Base-by-base conservation (phyloP, 2,797 vertebrate genomes). In the Choloepus didactylus region DNA sequence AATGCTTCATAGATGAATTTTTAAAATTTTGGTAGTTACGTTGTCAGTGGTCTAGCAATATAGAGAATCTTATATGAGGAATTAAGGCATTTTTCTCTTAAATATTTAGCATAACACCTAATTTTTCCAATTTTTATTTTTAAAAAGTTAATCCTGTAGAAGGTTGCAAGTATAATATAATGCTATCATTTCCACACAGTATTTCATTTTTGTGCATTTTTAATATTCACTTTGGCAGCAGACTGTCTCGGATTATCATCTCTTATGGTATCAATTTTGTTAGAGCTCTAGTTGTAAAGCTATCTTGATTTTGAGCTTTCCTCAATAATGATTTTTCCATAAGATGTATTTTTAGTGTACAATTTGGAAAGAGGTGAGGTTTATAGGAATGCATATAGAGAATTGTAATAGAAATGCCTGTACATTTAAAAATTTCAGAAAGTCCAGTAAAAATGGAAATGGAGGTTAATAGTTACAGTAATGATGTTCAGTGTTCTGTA, bases 351-450 rank as follows among this genome's bases (percentile, higher is more conserved):
- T 93, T 91, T 14, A n/a, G 31, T 79, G 1, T 87, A 25, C 10
- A 62, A 4, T 79, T 87, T 69, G 41, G 35, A 81, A 70, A 31
- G 72, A 67, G 18, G 12, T 6, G 51, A 21, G 23, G 5, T 69
- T 54, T 93, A 79, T 73, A 95, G n/a, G 66, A 94, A 79, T 87
- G 14, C 7, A 81, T 49, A 41, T 76, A 87, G 1, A 51, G 60
- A n/a, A 7, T 75, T 41, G 21, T n/a, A 44, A 25, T 64, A 56
- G 67, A 41, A 89, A 59, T 27, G 56, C 7, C 15, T 56, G 3
- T 69, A 49, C 7, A 9, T 62, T 84, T 73, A 88, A 75, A 5
- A 73, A 16, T 66, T 94, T 93, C 31, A 64, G 73, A 31, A 92
- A 75, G 83, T 91, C 38, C 75, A 59, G 15, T 73, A 69, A 73